phyloP scores from a whole-genome alignment of 2,888 invertebrate genomes.

The Melipona beecheii region DNA sequence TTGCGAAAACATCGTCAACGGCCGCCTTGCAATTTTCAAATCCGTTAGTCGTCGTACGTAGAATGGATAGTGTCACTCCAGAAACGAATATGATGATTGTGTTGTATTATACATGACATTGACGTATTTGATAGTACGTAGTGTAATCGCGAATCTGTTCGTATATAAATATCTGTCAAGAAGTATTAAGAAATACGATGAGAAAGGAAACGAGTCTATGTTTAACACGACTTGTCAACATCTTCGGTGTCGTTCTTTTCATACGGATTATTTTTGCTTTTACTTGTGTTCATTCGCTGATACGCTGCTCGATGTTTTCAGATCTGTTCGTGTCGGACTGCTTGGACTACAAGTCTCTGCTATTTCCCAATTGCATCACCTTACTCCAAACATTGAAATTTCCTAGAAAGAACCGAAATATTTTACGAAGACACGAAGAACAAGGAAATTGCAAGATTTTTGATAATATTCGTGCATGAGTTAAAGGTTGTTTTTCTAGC shows the following conservation, averaged over 20 bases:
- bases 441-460: neutral
- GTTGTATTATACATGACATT: too few species aligned
- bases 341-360: neutral
- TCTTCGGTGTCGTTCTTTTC: too few species aligned
- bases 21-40: slow-evolving; percentile 57
- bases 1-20: slow-evolving; percentile 68
- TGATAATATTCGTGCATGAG: neutral
- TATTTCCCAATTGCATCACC: neutral
- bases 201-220: neutral
- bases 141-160: neutral
- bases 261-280: neutral
- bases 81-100: neutral
- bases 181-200: neutral
- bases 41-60: slow-evolving; percentile 19
- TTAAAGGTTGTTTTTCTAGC: neutral
- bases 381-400: neutral
- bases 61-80: too few species aligned
- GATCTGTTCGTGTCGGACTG: neutral
- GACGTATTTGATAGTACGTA: neutral
- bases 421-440: neutral
- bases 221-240: neutral
- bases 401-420: neutral
- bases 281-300: slow-evolving; percentile 4
- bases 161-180: neutral
- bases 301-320: slow-evolving; percentile 33